Percentiles rank a stretch among this genome's conserved stretches.
Conservation (phyloP, 2,797 vertebrate genomes). For the Centropyge bicolor region DNA sequence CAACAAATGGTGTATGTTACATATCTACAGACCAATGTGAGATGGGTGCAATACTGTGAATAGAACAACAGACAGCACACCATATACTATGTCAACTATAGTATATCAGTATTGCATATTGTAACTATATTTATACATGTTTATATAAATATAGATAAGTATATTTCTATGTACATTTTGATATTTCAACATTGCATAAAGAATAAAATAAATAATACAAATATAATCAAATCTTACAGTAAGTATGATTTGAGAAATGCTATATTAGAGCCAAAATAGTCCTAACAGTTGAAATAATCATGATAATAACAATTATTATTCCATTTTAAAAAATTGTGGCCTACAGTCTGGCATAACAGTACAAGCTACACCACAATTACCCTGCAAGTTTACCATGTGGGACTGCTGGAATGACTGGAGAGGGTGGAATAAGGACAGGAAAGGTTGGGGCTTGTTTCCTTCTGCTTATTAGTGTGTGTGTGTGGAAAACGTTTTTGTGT, state of each 20-base stretch:
- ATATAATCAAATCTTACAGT: conserved; percentile 85
- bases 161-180: conserved; percentile 88
- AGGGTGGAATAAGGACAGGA: conserved; percentile 84
- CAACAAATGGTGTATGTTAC: conserved; percentile 85
- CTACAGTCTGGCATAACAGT: conserved; percentile 87
- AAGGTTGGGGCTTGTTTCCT: conserved; percentile 72
- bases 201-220: conserved; percentile 91
- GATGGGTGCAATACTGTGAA: conserved; percentile 82
- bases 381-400: conserved; percentile 92
- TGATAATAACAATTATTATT: conserved; percentile 79
- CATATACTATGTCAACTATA: conserved; percentile 82
- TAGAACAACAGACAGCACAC: conserved; percentile 79
- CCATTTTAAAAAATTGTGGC: conserved; percentile 70
- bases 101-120: conserved; percentile 85
- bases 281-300: conserved; percentile 82
- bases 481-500: no score
- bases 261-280: conserved; percentile 86
- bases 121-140: conserved; percentile 88
- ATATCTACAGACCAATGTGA: conserved; percentile 87
- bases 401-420: conserved; percentile 96
- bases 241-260: conserved; percentile 85
- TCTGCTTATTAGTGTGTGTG: conserved; percentile 71
- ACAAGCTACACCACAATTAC: conserved; percentile 90
- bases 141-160: conserved; percentile 89
- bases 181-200: conserved; percentile 88